Percentiles rank a stretch among this genome's conserved stretches.
Evolutionary conservation across 2,888 invertebrate genomes (phyloP).

Genomic region (Athripsodes cinereus): DNA sequence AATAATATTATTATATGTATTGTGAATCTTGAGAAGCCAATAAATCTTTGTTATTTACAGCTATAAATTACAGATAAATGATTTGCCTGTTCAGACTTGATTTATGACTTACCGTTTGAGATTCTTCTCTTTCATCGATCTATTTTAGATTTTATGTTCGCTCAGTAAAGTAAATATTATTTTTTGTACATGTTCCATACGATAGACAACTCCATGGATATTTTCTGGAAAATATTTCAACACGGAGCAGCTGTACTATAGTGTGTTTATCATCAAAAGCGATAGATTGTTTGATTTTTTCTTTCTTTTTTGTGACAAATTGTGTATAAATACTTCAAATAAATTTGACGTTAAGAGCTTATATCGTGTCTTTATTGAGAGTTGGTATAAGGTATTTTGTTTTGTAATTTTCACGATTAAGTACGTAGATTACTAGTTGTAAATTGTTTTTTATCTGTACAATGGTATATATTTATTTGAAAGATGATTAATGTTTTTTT

Average conservation of each 20-base stretch:
- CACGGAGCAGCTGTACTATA: neutral
- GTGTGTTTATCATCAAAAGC: neutral
- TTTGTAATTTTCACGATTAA: no score
- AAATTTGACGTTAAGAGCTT: no score
- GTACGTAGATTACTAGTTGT: no score
- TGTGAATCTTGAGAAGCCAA: neutral
- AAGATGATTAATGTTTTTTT: no score
- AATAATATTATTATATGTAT: no score
- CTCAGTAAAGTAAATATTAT: neutral
- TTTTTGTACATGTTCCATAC: slow-evolving; percentile 1
- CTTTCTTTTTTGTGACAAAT: no score
- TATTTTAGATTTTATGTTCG: neutral
- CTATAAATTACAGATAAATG: neutral
- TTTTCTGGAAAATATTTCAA: neutral
- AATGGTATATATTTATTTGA: no score
- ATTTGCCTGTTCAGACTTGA: neutral
- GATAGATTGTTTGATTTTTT: no score
- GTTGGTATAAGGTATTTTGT: no score
- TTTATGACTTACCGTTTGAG: neutral
- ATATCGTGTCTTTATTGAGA: no score
- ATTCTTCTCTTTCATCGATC: slow-evolving; percentile 2
- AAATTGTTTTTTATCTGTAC: no score
- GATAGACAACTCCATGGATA: neutral
- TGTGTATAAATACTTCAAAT: no score
- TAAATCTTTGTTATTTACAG: slow-evolving; percentile 2